phyloP scores from a whole-genome alignment of 2,797 vertebrate species.

The Pristis pectinata region DNA sequence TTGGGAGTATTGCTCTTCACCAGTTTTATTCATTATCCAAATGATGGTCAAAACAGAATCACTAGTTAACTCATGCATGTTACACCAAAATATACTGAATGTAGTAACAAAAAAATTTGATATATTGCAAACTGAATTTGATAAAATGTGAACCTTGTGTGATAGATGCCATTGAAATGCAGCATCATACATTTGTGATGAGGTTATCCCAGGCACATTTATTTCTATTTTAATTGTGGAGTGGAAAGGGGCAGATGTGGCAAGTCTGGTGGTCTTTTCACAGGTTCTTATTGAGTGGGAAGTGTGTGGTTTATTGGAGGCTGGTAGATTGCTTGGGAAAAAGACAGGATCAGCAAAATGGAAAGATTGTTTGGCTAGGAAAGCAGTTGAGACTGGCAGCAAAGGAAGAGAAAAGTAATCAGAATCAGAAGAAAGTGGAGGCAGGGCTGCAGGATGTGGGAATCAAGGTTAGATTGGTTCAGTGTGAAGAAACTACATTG shows the following conservation, averaged over 20 bases:
- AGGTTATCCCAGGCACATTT: background rate
- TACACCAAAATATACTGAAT: background rate
- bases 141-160: background rate
- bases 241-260: background rate
- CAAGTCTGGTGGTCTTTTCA: background rate
- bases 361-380: no score
- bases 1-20: background rate
- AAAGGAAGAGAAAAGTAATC: no score
- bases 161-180: background rate
- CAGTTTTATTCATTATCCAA: background rate
- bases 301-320: no score
- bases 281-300: background rate
- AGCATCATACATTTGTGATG: background rate
- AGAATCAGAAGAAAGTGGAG: no score
- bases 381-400: no score
- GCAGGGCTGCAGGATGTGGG: no score
- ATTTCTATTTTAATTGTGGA: background rate
- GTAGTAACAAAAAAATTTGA: background rate
- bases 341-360: no score
- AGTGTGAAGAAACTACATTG: background rate
- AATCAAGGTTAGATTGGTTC: no score
- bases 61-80: background rate
- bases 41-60: background rate
- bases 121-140: background rate
- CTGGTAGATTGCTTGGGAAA: no score